Conservation (phyloP, 2,113 vertebrate genomes). For the Cercopithecus mona region DNA sequence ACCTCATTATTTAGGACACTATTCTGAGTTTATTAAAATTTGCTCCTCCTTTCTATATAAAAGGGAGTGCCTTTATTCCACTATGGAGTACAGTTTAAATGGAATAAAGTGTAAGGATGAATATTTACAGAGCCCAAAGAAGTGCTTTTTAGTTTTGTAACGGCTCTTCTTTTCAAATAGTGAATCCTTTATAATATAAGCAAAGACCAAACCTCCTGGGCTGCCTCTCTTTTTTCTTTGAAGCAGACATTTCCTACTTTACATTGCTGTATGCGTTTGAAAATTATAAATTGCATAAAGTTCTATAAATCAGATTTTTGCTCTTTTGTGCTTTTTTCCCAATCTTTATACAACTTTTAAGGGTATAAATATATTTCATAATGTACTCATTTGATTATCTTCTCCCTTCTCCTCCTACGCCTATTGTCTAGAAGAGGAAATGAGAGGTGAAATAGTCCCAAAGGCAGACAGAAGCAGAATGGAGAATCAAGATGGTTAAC, state of each 20-base stretch:
- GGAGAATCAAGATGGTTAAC: neutral
- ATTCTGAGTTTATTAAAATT: neutral
- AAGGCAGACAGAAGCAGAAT: neutral
- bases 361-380: neutral
- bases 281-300: neutral
- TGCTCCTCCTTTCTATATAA: neutral
- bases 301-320: neutral
- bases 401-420: neutral
- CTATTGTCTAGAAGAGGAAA: neutral
- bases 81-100: neutral
- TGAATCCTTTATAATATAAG: neutral
- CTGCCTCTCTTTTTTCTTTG: neutral
- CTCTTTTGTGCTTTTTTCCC: neutral
- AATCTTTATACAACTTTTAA: neutral
- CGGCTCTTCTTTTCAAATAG: neutral
- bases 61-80: neutral
- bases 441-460: neutral
- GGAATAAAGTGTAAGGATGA: neutral
- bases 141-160: neutral
- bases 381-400: neutral
- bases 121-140: neutral
- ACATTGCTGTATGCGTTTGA: neutral
- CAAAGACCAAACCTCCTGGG: neutral
- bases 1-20: neutral
- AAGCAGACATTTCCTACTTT: neutral